These are phyloP conservation scores for Dicyema japonicum DNA, from an alignment of 1,140 invertebrate species.

Conservation along the genomic window DNA sequence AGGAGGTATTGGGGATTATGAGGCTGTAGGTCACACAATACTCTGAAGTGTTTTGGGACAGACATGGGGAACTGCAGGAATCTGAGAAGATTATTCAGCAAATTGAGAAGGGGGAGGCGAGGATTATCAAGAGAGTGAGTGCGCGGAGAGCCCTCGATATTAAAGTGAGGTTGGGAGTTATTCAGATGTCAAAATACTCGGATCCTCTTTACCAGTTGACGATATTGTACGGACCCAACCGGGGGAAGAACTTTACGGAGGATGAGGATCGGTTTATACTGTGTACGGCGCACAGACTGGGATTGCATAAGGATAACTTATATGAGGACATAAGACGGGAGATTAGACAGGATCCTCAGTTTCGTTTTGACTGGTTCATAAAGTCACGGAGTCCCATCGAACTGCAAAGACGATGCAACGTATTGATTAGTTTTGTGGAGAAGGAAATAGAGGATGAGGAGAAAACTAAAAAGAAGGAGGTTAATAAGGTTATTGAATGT, in stretches of 20 bases:
- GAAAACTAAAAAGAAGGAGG: slow-evolving; percentile 51
- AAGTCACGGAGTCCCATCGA: slow-evolving; percentile 84
- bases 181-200: slow-evolving; percentile 76
- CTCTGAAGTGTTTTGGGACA: slow-evolving; percentile 83
- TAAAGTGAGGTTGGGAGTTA: too few species aligned
- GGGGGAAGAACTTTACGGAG: slow-evolving; percentile 88
- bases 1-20: too few species aligned
- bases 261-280: slow-evolving; percentile 90
- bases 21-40: too few species aligned
- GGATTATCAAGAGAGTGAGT: slow-evolving; percentile 67
- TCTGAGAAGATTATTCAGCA: slow-evolving; percentile 63
- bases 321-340: slow-evolving; percentile 75
- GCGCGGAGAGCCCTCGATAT: slow-evolving; percentile 88
- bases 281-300: slow-evolving; percentile 87
- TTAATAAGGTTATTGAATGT: too few species aligned
- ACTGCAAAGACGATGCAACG: slow-evolving; percentile 74
- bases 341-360: slow-evolving; percentile 64
- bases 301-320: slow-evolving; percentile 93
- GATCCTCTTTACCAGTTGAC: slow-evolving; percentile 88
- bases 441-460: slow-evolving; percentile 92
- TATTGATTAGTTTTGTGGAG: slow-evolving; percentile 80
- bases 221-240: slow-evolving; percentile 70
- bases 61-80: slow-evolving; percentile 64
- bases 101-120: slow-evolving; percentile 78
- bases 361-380: slow-evolving; percentile 95